Conservation (phyloP, 2,888 invertebrate genomes). For the Athripsodes cinereus region DNA sequence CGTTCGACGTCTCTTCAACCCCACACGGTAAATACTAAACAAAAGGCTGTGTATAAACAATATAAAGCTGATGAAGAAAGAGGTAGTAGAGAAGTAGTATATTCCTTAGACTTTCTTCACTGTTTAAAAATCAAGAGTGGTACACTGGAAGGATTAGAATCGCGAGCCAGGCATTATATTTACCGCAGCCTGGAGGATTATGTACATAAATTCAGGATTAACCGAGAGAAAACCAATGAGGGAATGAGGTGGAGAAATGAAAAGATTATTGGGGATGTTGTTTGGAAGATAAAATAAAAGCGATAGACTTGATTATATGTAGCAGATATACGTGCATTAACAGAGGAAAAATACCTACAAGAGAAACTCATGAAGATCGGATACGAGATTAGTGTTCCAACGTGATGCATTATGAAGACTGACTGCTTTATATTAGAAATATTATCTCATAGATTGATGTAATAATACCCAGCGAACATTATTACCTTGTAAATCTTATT, state of each 20-base stretch:
- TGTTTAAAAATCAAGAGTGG: slow-evolving; percentile 26
- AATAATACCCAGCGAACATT: no score
- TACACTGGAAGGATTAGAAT: slow-evolving; percentile 22
- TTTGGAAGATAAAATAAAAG: neutral
- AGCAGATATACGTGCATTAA: neutral
- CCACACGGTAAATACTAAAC: slow-evolving; percentile 5
- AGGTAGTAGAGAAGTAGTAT: neutral
- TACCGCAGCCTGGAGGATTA: slow-evolving; percentile 25
- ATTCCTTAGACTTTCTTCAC: slow-evolving; percentile 13
- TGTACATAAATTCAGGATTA: slow-evolving; percentile 27
- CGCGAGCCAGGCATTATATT: neutral
- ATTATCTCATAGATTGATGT: no score
- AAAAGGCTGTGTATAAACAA: neutral
- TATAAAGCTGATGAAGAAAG: neutral
- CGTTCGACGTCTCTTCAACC: neutral
- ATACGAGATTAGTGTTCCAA: slow-evolving; percentile 20
- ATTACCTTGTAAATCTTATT: no score
- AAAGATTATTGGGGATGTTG: neutral
- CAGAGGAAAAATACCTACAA: slow-evolving; percentile 4
- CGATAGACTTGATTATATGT: slow-evolving; percentile 11
- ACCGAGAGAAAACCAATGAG: slow-evolving; percentile 16
- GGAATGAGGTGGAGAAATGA: slow-evolving; percentile 6
- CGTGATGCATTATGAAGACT: slow-evolving; percentile 15
- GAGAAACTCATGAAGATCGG: slow-evolving; percentile 27
- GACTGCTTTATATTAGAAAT: neutral